Conservation (phyloP, 2,888 invertebrate genomes). For the Morinoia aosen region DNA sequence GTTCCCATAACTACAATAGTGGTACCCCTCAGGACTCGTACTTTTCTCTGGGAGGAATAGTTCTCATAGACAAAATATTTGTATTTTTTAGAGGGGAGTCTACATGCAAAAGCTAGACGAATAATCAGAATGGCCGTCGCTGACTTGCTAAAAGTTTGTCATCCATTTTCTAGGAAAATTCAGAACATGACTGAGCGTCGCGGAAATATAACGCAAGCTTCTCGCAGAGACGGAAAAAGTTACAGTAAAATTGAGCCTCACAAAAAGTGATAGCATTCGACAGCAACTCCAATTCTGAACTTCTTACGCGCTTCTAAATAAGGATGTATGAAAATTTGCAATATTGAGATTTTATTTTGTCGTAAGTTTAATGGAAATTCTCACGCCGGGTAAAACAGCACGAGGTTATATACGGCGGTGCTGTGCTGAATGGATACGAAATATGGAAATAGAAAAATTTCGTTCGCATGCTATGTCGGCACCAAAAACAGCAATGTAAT, state of each 20-base stretch:
- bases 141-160: neutral
- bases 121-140: neutral
- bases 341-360: neutral
- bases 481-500: no score
- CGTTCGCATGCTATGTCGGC: no score
- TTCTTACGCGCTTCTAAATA: neutral
- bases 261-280: neutral
- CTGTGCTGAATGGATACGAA: neutral
- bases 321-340: neutral
- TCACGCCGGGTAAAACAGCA: neutral
- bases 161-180: neutral
- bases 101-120: neutral
- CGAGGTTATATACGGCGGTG: neutral
- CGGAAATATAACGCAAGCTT: neutral
- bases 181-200: neutral
- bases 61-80: no score
- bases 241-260: neutral
- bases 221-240: neutral
- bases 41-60: no score
- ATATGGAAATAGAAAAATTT: neutral
- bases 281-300: neutral
- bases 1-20: no score
- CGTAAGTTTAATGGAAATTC: neutral
- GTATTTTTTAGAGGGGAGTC: neutral
- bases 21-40: no score